Evolutionary conservation across 2,888 invertebrate genomes (phyloP).

Genomic region (Eucriotettix oculatus): DNA sequence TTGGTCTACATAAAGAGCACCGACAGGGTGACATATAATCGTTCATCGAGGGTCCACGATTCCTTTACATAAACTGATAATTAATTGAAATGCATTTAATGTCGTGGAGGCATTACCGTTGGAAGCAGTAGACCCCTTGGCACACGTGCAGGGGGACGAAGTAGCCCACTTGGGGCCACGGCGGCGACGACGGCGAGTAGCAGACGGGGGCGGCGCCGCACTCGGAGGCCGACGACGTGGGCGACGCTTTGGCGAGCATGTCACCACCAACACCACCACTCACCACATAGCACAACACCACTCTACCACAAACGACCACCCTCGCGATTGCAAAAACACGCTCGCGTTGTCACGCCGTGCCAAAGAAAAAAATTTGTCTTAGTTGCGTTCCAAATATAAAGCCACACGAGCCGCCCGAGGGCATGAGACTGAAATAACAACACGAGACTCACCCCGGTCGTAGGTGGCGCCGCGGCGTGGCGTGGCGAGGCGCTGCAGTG

Average conservation of each 20-base stretch:
- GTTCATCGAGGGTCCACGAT: too few species aligned
- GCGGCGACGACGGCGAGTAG: neutral
- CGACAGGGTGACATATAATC: too few species aligned
- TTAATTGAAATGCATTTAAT: too few species aligned
- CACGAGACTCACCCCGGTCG: neutral
- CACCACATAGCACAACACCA: too few species aligned
- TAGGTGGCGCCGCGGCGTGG: neutral
- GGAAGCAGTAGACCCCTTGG: neutral
- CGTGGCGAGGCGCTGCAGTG: neutral
- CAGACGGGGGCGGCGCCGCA: neutral
- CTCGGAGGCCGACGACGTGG: neutral
- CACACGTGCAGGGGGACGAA: neutral
- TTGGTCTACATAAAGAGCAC: too few species aligned
- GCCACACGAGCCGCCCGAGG: neutral
- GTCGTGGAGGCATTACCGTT: neutral
- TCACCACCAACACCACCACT: neutral
- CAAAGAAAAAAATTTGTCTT: too few species aligned
- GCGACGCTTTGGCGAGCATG: neutral
- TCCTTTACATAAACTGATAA: too few species aligned
- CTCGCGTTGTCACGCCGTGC: neutral
- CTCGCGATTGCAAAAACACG: neutral
- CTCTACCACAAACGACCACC: too few species aligned
- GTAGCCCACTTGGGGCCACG: neutral
- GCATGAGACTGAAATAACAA: neutral
- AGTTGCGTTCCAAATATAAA: too few species aligned